Percentiles rank a stretch among this genome's conserved stretches.
phyloP scores from a whole-genome alignment of 2,797 vertebrate species.

The Myotis vivesi region DNA sequence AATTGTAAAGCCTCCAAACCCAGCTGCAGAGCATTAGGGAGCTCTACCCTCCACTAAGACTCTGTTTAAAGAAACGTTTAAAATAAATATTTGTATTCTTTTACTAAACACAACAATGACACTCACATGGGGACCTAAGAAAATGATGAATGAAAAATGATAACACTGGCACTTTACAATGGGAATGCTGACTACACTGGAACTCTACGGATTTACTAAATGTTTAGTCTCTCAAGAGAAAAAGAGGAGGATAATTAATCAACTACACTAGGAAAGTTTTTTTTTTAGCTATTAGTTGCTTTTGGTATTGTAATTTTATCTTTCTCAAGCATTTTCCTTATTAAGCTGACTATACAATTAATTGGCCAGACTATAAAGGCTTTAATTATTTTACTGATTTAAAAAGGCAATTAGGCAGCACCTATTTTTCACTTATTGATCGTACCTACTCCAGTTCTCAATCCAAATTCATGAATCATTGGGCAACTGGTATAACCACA shows the following conservation, averaged over 20 bases:
- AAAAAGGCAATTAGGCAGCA: constrained; percentile 63
- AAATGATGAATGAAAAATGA: constrained; percentile 70
- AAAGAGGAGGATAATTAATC: constrained; percentile 68
- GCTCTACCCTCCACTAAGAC: constrained; percentile 29
- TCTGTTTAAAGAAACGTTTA: constrained; percentile 55
- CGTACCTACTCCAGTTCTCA: constrained; percentile 33
- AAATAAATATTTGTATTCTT: constrained; percentile 75
- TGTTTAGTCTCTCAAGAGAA: constrained; percentile 23
- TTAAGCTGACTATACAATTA: constrained; percentile 59
- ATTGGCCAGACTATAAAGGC: constrained; percentile 49
- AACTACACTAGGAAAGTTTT: background rate
- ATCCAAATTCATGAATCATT: constrained; percentile 54
- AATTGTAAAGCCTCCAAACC: background rate
- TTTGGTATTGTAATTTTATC: constrained; percentile 38
- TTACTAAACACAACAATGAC: constrained; percentile 61
- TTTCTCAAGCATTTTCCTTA: constrained; percentile 66
- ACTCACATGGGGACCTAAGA: constrained; percentile 45
- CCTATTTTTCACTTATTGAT: constrained; percentile 58
- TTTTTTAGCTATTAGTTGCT: constrained; percentile 12
- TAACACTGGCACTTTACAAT: constrained; percentile 21
- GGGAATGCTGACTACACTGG: constrained; percentile 61
- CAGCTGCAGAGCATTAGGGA: constrained; percentile 65
- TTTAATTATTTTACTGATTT: constrained; percentile 64
- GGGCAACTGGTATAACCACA: constrained; percentile 39
- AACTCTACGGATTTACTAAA: background rate